Evolutionary conservation across 53 echinoderm and acorn worm genomes (phyloP).

Genomic region (Zoroaster sp.): DNA sequence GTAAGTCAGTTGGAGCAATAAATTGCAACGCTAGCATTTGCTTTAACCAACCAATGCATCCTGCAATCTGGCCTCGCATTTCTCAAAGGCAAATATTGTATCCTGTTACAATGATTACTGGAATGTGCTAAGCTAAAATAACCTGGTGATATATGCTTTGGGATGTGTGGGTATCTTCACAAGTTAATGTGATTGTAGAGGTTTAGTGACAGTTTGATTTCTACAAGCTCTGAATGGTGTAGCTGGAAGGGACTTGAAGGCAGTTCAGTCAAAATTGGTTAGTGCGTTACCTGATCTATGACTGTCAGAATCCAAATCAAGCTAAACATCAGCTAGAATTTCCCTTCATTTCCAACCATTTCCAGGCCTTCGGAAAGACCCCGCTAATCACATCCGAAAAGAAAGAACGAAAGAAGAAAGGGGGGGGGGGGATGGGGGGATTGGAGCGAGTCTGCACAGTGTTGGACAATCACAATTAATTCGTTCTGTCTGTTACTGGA

Average conservation of each 20-base stretch:
- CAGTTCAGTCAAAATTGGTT: constrained; percentile 12
- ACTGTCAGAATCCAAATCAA: constrained; percentile 4
- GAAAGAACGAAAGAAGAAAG: background rate
- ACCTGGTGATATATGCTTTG: background rate
- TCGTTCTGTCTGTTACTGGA: constrained; percentile 40
- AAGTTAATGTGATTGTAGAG: background rate
- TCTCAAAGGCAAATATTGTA: background rate
- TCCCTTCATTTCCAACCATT: constrained; percentile 14
- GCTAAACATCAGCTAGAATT: constrained; percentile 5
- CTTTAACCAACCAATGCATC: background rate
- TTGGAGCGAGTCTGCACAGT: background rate
- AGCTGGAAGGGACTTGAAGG: background rate
- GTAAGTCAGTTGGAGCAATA: background rate
- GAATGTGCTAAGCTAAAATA: background rate
- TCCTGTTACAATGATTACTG: background rate
- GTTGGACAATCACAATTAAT: constrained; percentile 29
- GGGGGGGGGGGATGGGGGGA: background rate
- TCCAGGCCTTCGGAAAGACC: constrained; percentile 7
- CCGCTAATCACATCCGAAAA: constrained; percentile 19
- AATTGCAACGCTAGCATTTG: background rate
- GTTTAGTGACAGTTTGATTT: background rate
- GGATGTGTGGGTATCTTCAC: background rate
- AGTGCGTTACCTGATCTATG: background rate
- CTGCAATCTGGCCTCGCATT: background rate
- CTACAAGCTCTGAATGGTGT: background rate